Evolutionary conservation across 2,888 invertebrate species (phyloP).

Genomic region (Anagyrus pseudococci): DNA sequence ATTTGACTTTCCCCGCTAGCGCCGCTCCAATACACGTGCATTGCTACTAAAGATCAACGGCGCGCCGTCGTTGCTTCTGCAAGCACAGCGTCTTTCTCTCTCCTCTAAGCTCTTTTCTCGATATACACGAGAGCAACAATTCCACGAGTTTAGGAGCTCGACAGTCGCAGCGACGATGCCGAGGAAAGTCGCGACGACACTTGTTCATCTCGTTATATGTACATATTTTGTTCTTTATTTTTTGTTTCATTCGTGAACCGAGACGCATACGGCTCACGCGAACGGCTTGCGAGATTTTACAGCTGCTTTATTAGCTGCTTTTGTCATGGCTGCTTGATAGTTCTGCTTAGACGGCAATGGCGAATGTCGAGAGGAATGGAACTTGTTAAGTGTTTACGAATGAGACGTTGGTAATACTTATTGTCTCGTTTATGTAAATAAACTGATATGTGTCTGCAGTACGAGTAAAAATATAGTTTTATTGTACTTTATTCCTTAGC

Average conservation of each 20-base stretch:
- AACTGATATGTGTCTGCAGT: slow-evolving; percentile 23
- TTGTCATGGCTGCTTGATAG: not conserved
- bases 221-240: slow-evolving; percentile 26
- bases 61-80: slow-evolving; percentile 22
- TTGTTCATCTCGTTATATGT: slow-evolving; percentile 28
- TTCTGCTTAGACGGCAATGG: slow-evolving; percentile 30
- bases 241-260: no score
- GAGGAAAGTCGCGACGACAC: slow-evolving; percentile 32
- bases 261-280: slow-evolving; percentile 3
- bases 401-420: slow-evolving; percentile 20
- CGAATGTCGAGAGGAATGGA: slow-evolving; percentile 25
- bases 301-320: slow-evolving; percentile 4
- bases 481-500: slow-evolving; percentile 16
- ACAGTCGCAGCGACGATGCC: slow-evolving; percentile 25
- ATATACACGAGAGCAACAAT: not conserved
- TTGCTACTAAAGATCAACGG: slow-evolving; percentile 31
- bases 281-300: slow-evolving; percentile 18
- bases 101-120: slow-evolving; percentile 8
- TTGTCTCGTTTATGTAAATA: slow-evolving; percentile 27
- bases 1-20: slow-evolving; percentile 45
- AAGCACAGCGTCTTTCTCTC: no score
- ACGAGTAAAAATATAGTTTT: slow-evolving; percentile 15
- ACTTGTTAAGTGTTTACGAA: slow-evolving; percentile 7
- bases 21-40: slow-evolving; percentile 44
- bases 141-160: slow-evolving; percentile 18